Percentiles rank a stretch among this genome's conserved stretches.
These are phyloP conservation scores for Hypolimnas misippus DNA, from an alignment of 2,888 invertebrate species.

Conservation along the genomic window DNA sequence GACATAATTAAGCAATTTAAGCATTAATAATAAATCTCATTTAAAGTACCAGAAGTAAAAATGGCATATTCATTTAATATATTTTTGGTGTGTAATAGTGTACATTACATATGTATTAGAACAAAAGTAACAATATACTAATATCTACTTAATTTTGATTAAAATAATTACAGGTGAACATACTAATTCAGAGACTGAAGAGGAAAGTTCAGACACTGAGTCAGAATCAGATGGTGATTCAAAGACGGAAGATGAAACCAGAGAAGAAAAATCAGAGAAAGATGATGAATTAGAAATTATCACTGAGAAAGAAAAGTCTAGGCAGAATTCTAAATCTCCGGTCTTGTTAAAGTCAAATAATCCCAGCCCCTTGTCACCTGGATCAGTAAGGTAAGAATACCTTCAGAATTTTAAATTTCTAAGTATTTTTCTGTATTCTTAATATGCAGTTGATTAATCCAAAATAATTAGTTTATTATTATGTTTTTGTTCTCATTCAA, in stretches of 20 bases:
- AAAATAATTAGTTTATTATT: too few species aligned
- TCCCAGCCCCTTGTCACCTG: constrained; percentile 66
- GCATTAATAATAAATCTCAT: too few species aligned
- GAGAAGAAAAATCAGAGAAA: constrained; percentile 59
- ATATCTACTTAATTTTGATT: background rate
- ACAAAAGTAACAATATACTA: too few species aligned
- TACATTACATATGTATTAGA: too few species aligned
- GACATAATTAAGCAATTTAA: too few species aligned
- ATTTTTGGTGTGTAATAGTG: too few species aligned
- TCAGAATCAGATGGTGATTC: constrained; percentile 67
- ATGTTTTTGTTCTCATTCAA: too few species aligned
- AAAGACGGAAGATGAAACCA: constrained; percentile 72
- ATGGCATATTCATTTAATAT: too few species aligned
- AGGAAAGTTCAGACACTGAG: constrained; percentile 69
- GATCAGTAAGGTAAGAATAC: constrained; percentile 61
- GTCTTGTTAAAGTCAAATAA: constrained; percentile 63
- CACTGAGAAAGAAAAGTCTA: constrained; percentile 57
- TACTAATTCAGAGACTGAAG: constrained; percentile 79
- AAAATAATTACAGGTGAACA: constrained; percentile 66
- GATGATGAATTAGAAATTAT: constrained; percentile 69
- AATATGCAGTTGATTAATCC: too few species aligned
- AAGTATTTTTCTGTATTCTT: background rate
- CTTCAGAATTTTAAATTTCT: background rate
- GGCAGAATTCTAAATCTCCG: constrained; percentile 66
- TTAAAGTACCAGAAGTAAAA: too few species aligned